A percentile compares a stretch with the other conserved stretches of the same genome.
phyloP scores from a whole-genome alignment of 2,113 vertebrate genomes.

The Columbina picui region DNA sequence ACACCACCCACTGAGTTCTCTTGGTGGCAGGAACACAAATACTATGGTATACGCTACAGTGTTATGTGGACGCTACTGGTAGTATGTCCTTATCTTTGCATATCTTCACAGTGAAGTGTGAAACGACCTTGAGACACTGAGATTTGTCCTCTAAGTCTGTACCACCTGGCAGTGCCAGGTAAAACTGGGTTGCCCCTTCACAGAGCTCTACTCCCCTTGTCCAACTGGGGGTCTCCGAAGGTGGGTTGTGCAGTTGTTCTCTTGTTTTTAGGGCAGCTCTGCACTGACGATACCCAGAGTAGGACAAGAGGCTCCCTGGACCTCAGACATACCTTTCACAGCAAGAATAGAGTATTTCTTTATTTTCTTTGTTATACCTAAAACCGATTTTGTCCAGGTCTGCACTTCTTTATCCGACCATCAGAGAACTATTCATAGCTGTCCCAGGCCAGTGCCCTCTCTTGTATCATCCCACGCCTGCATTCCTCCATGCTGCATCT shows the following conservation, averaged over 20 bases:
- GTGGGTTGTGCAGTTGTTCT: not conserved
- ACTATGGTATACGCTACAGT: not conserved
- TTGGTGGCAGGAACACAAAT: not conserved
- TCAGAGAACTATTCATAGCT: accelerated
- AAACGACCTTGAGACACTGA: not conserved
- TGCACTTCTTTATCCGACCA: not conserved
- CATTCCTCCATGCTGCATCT: not conserved
- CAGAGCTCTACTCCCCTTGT: not conserved
- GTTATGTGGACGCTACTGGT: not conserved
- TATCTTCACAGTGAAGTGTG: not conserved
- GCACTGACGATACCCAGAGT: not conserved
- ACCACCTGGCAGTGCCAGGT: not conserved
- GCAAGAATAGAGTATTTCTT: not conserved
- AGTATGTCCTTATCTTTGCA: not conserved
- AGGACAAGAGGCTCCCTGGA: not conserved
- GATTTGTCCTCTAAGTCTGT: not conserved
- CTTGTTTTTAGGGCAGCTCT: not conserved
- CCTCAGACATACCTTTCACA: not conserved
- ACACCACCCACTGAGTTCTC: not conserved
- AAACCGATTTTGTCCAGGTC: not conserved
- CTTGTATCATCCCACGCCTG: not conserved
- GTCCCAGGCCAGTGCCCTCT: not conserved
- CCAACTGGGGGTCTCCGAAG: not conserved
- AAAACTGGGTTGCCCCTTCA: not conserved
- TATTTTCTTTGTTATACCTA: not conserved